Evolutionary conservation across 2,113 vertebrate species (phyloP).

Genomic region (Columbina picui): DNA sequence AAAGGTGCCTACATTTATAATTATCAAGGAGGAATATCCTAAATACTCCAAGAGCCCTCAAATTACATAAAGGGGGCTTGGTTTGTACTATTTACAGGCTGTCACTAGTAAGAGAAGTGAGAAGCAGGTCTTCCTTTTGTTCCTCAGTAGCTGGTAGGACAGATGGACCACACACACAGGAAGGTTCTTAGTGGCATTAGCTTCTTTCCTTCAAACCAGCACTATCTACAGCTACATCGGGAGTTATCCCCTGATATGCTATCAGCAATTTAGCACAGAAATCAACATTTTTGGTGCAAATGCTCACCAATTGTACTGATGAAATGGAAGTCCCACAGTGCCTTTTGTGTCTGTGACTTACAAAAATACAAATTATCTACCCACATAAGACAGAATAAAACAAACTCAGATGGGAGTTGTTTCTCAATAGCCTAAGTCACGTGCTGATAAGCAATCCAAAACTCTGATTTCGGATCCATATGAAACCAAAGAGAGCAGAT

Average conservation of each 20-base stretch:
- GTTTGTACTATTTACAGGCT: neutral
- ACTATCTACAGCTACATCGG: neutral
- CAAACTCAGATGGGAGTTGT: neutral
- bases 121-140: neutral
- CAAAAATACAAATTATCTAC: neutral
- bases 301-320: neutral
- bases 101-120: neutral
- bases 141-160: neutral
- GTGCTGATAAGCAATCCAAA: conserved; percentile 9
- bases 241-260: neutral
- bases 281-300: neutral
- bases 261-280: neutral
- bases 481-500: conserved; percentile 69
- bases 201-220: neutral
- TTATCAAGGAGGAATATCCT: neutral
- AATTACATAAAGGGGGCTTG: neutral
- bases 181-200: neutral
- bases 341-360: neutral
- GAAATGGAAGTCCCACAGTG: neutral
- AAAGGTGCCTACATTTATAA: neutral
- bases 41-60: neutral
- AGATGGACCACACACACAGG: neutral
- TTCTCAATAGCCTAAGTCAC: neutral
- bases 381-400: neutral
- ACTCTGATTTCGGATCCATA: conserved; percentile 48